Conservation (phyloP, 2,797 vertebrate genomes). For the Clarias pachynema region DNA sequence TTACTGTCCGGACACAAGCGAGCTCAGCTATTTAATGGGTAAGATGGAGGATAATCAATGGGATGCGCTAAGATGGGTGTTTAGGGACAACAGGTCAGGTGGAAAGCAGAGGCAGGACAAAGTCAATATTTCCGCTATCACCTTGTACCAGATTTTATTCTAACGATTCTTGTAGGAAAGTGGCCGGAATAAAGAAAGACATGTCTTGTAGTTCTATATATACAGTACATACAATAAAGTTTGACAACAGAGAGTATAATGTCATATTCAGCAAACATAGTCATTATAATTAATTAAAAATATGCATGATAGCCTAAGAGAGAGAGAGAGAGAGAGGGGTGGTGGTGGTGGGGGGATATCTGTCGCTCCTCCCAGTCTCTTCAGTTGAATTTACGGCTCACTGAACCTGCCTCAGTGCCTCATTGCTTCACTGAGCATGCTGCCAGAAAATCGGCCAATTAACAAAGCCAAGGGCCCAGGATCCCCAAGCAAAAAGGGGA, state of each 20-base stretch:
- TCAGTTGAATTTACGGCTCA: conserved; percentile 70
- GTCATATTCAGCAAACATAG: neutral
- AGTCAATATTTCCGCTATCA: conserved; percentile 8
- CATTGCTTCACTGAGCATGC: conserved; percentile 72
- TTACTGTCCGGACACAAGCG: conserved; percentile 56
- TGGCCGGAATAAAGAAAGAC: neutral
- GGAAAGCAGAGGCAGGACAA: neutral
- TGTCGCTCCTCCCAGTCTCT: conserved; percentile 46
- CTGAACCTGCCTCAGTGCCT: conserved; percentile 68
- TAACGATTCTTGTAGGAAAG: neutral
- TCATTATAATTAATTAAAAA: neutral
- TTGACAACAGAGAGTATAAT: neutral
- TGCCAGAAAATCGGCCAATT: conserved; percentile 81
- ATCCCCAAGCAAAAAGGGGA: conserved; percentile 47
- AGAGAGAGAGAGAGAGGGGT: too few species aligned
- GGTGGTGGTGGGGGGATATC: too few species aligned
- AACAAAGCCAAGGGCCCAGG: conserved; percentile 71
- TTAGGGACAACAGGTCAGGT: conserved; percentile 24
- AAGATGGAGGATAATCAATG: conserved; percentile 40
- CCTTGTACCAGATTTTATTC: conserved; percentile 1
- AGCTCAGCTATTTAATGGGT: conserved; percentile 28
- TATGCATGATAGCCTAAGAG: neutral
- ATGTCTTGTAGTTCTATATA: neutral
- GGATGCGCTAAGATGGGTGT: conserved; percentile 13
- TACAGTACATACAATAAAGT: neutral